phyloP scores from a whole-genome alignment of 2,888 invertebrate species.

The Macaria liturata region DNA sequence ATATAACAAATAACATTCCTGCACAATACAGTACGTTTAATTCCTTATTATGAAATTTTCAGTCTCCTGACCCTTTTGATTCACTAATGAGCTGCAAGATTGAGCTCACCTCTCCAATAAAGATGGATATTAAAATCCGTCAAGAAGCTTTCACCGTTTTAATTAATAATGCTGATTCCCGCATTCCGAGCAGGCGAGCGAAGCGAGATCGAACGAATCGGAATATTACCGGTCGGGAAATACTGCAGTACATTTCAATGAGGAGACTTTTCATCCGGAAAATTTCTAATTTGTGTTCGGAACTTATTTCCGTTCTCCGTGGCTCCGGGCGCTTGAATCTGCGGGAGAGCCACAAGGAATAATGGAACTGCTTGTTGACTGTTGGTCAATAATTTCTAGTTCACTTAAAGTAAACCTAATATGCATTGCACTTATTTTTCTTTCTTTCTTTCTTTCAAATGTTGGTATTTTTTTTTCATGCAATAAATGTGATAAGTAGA shows the following conservation, averaged over 20 bases:
- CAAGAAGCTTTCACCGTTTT: constrained; percentile 18
- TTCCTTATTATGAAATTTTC: no score
- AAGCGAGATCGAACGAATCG: constrained; percentile 30
- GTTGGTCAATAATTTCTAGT: no score
- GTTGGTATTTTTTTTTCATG: no score
- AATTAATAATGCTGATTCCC: constrained; percentile 25
- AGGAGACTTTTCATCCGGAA: constrained; percentile 47
- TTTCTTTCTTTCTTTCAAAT: no score
- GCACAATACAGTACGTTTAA: no score
- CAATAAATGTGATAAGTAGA: no score
- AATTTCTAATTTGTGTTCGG: constrained; percentile 58
- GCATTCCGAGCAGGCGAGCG: constrained; percentile 17
- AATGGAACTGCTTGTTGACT: no score
- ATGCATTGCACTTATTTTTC: no score
- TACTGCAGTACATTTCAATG: constrained; percentile 43
- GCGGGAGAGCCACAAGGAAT: no score
- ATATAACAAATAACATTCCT: no score
- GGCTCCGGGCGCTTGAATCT: neutral
- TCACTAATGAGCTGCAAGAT: neutral
- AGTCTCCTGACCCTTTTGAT: neutral
- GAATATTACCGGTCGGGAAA: constrained; percentile 42
- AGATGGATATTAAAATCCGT: constrained; percentile 12
- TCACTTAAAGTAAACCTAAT: no score
- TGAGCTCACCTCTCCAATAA: constrained; percentile 7
- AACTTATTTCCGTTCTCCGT: constrained; percentile 39